A percentile compares a stretch with the other conserved stretches of the same genome.
Evolutionary conservation across 2,797 vertebrate species (phyloP).

Genomic region (Columba guinea): DNA sequence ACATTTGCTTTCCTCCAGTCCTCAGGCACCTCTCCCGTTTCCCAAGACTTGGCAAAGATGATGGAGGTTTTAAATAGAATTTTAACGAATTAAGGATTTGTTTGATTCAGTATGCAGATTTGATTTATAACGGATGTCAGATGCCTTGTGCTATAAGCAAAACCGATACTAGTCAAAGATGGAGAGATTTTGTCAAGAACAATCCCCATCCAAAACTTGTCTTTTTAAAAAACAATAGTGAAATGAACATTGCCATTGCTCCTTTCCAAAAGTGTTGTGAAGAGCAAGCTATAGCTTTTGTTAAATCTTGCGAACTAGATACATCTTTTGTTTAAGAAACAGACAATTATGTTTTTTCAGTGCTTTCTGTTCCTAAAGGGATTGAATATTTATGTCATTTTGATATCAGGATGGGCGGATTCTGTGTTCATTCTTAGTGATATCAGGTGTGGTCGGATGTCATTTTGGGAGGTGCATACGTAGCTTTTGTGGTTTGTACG

Average conservation of each 20-base stretch:
- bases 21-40: too few relatives aligned
- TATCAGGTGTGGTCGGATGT: not conserved
- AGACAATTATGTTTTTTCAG: not conserved
- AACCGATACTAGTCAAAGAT: not conserved
- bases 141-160: not conserved
- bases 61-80: not conserved
- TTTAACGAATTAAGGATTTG: not conserved
- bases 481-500: not conserved
- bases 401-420: not conserved
- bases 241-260: not conserved
- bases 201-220: not conserved
- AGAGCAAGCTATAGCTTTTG: not conserved
- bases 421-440: not conserved
- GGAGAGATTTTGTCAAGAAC: not conserved
- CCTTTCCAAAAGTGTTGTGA: not conserved
- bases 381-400: not conserved
- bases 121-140: not conserved
- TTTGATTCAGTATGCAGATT: not conserved
- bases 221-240: not conserved
- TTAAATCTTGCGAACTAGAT: not conserved
- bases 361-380: not conserved
- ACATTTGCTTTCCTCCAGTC: too few relatives aligned
- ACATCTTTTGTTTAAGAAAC: not conserved
- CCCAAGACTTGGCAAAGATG: too few relatives aligned
- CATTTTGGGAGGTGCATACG: not conserved